Percentiles rank a stretch among this genome's conserved stretches.
Evolutionary conservation across 2,888 invertebrate species (phyloP).

Genomic region (Mythimna impura): DNA sequence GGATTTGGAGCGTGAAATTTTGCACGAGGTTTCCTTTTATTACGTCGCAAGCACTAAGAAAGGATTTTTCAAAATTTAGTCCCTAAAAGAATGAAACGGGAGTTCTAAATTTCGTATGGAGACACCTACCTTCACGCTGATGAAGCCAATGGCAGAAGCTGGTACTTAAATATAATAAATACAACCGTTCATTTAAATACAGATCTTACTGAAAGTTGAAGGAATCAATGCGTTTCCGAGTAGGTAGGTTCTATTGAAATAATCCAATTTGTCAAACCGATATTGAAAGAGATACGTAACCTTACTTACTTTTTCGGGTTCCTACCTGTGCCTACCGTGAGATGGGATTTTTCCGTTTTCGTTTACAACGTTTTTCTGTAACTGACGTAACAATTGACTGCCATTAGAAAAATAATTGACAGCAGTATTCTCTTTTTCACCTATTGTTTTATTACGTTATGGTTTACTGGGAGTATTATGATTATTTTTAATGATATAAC

Average conservation of each 20-base stretch:
- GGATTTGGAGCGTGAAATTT: too few relatives aligned
- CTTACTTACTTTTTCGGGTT: slow-evolving; percentile 38
- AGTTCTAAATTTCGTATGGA: too few relatives aligned
- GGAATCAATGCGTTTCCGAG: slow-evolving; percentile 22
- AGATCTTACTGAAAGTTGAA: background rate
- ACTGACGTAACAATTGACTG: background rate
- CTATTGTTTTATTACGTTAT: background rate
- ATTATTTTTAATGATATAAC: too few relatives aligned
- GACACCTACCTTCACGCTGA: too few relatives aligned
- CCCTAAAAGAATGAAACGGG: too few relatives aligned
- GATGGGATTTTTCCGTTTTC: slow-evolving; percentile 33
- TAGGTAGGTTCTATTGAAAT: slow-evolving; percentile 26
- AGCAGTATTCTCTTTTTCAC: background rate
- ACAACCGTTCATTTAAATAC: background rate
- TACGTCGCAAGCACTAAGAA: too few relatives aligned
- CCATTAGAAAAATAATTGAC: slow-evolving; percentile 1
- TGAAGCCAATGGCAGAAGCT: too few relatives aligned
- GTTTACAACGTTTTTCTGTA: slow-evolving; percentile 30
- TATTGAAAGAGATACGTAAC: slow-evolving; percentile 35
- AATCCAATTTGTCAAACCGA: slow-evolving; percentile 42
- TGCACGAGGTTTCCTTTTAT: too few relatives aligned
- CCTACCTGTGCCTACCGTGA: slow-evolving; percentile 13
- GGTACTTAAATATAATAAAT: background rate
- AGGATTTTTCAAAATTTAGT: too few relatives aligned
- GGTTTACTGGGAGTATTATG: too few relatives aligned